Conservation (phyloP, 2,888 invertebrate genomes). For the Agonopterix heracliana region DNA sequence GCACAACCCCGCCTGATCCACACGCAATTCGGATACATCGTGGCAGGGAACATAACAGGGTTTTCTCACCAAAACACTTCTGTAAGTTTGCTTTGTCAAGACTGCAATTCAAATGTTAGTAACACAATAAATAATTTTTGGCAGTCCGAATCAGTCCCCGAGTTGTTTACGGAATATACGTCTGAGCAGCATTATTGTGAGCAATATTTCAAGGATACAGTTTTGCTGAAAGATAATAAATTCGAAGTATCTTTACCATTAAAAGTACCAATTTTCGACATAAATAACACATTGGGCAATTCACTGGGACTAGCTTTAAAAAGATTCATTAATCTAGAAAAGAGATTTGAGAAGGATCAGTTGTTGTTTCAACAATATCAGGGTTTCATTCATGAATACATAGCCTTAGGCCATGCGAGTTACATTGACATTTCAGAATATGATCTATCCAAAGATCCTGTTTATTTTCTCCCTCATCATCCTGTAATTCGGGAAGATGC, state of each 20-base stretch:
- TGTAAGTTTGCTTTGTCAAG: neutral
- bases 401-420: slow-evolving; percentile 7
- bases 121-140: neutral
- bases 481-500: neutral
- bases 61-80: neutral
- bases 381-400: slow-evolving; percentile 10
- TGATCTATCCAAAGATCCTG: slow-evolving; percentile 1
- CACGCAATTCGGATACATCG: slow-evolving; percentile 10
- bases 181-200: slow-evolving; percentile 5
- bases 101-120: slow-evolving; percentile 5
- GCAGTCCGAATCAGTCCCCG: slow-evolving; percentile 8
- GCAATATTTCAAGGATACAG: slow-evolving; percentile 1
- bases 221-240: slow-evolving; percentile 6
- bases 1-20: neutral
- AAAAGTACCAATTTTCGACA: slow-evolving; percentile 6
- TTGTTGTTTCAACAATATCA: slow-evolving; percentile 4
- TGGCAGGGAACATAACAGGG: slow-evolving; percentile 6
- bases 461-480: slow-evolving; percentile 11
- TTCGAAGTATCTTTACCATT: slow-evolving; percentile 15
- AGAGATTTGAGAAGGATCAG: slow-evolving; percentile 5
- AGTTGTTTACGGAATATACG: slow-evolving; percentile 4
- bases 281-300: slow-evolving; percentile 4
- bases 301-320: slow-evolving; percentile 8
- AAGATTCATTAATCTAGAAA: slow-evolving; percentile 11
- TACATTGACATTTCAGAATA: too few species aligned